Base-by-base conservation (phyloP, 1,140 invertebrate genomes). In the Battus philenor region DNA sequence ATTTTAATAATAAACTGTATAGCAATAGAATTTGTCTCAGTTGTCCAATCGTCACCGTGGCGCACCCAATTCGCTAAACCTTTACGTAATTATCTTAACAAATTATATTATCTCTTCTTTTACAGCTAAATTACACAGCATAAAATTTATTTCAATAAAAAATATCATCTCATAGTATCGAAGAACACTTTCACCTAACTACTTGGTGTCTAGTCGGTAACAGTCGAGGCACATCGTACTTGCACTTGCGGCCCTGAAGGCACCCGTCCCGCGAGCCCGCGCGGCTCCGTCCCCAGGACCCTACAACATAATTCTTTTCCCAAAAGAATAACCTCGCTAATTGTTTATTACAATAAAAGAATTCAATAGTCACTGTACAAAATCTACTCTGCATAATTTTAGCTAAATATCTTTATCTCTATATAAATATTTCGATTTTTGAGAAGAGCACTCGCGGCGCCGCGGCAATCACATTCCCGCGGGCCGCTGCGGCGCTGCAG, bases 31-130 rank as follows among this genome's bases (percentile, higher is more conserved):
- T 75, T 79, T 78, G 60, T 78, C 74, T 72, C 70, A 77, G 72
- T 67, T 65, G 70, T 57, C 59, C 57, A 54, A 54, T 60, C 29
- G 10, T 66, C 59, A 50, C 51, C 56, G 47, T 16, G 9, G 9
- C 32, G 4, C 17, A 33, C 38, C 50, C 54, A 71, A 64, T 72
- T 59, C 49, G 57, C 60, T 72, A 75, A 71, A 72, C 54, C 60
- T 74, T 68, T 74, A 77, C 60, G 68, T 61, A 68, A 74, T 76
- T 69, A 75, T 59, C 74, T 81, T 81, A 83, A 83, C 77, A 83
- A 81, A 74, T 83, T 81, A 83, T 83, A 83, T 83, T 83, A 83
- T 71, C 71, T 65, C 63, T 60, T 81, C 76, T 83, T 77, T 79
- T 76, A 77, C 44, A 70, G 43, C 68, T 80, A 80, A 66, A 66